Evolutionary conservation across 1,140 invertebrate species (phyloP).

Genomic region (Maconellicoccus hirsutus): DNA sequence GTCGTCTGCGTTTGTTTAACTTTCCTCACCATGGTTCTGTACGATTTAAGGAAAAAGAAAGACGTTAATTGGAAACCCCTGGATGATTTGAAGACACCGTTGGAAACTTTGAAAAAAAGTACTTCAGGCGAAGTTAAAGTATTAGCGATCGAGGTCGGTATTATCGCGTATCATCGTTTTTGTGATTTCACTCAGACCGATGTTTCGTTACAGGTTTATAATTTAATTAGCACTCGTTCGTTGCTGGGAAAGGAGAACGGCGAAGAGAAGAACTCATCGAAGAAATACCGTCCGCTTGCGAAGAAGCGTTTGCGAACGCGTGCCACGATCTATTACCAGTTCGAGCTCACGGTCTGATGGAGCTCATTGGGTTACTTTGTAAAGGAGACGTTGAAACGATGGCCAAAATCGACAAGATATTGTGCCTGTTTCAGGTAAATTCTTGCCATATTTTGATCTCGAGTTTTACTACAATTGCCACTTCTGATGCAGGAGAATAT

Average conservation of each 20-base stretch:
- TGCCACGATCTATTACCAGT: constrained; percentile 63
- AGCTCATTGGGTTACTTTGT: constrained; percentile 57
- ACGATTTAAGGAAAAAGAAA: constrained; percentile 10
- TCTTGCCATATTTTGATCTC: too few species aligned
- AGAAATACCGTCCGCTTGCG: neutral
- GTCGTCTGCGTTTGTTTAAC: neutral
- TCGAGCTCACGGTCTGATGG: constrained; percentile 63
- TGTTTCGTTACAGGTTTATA: neutral
- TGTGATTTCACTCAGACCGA: too few species aligned
- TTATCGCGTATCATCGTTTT: neutral
- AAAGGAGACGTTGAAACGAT: constrained; percentile 47
- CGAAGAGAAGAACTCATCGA: neutral
- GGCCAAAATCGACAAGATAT: constrained; percentile 46
- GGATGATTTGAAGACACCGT: neutral
- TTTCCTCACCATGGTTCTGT: constrained; percentile 14
- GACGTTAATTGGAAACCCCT: neutral
- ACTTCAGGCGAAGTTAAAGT: neutral
- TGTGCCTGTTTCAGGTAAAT: constrained; percentile 31
- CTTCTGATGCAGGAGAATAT: constrained; percentile 62
- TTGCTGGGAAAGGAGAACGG: neutral
- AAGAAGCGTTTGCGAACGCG: constrained; percentile 38
- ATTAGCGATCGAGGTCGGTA: neutral
- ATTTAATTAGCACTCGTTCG: neutral
- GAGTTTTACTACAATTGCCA: constrained; percentile 32
- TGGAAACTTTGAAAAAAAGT: neutral